Conservation (phyloP, 2,888 invertebrate species). For the Noctua comes region DNA sequence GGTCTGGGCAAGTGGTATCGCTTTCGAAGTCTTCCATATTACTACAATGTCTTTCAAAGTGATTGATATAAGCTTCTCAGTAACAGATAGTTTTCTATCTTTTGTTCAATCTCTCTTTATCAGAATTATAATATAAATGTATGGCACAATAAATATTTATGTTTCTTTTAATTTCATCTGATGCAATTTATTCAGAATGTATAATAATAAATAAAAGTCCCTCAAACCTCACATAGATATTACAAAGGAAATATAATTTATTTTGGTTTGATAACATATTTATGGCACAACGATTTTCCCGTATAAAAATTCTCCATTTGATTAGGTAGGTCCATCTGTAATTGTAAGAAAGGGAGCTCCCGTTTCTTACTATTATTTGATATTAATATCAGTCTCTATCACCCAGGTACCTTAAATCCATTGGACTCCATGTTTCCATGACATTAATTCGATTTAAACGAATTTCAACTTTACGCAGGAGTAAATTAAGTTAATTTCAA, state of each 20-base stretch:
- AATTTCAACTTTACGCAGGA: neutral
- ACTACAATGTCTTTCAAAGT: neutral
- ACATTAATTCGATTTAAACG: neutral
- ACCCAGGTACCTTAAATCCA: neutral
- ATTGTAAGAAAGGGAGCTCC: too few relatives aligned
- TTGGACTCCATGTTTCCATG: neutral
- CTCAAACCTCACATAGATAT: neutral
- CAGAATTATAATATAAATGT: neutral
- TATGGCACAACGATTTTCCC: neutral
- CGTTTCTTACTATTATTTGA: too few relatives aligned
- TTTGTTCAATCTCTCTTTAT: neutral
- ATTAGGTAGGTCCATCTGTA: too few relatives aligned
- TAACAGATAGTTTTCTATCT: neutral
- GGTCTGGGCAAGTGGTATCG: neutral
- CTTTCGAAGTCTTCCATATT: neutral
- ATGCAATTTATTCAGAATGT: too few relatives aligned
- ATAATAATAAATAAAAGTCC: neutral
- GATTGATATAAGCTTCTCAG: neutral
- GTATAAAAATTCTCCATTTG: too few relatives aligned
- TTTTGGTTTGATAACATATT: neutral
- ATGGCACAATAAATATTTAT: neutral
- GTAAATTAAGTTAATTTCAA: neutral
- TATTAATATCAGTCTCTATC: neutral
- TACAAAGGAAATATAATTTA: constrained; percentile 2
- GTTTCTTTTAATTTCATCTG: neutral